Conservation (phyloP, 1,140 invertebrate species). For the Centruroides sculpturatus region DNA sequence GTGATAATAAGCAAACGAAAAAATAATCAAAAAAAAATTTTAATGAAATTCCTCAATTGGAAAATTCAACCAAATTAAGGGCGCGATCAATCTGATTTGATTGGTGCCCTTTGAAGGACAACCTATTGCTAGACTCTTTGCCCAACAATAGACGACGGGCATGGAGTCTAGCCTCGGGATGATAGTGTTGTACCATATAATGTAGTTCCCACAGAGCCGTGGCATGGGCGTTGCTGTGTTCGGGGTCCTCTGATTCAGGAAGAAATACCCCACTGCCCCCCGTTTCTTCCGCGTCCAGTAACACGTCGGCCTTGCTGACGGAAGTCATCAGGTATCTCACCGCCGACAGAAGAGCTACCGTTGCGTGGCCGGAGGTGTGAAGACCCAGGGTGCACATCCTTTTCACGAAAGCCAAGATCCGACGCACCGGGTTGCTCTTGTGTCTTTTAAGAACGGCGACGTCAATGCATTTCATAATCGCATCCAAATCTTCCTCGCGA, state of each 20-base stretch:
- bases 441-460: constrained; percentile 50
- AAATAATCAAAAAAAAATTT: too few relatives aligned
- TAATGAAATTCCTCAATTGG: too few relatives aligned
- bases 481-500: constrained; percentile 42
- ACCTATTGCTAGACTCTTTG: too few relatives aligned
- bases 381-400: constrained; percentile 52
- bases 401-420: constrained; percentile 71
- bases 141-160: constrained; percentile 2
- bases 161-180: constrained; percentile 2
- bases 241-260: constrained; percentile 66
- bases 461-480: constrained; percentile 48
- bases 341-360: constrained; percentile 11
- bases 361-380: too few relatives aligned
- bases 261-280: constrained; percentile 60
- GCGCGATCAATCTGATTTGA: too few relatives aligned
- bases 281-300: constrained; percentile 57
- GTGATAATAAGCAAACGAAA: too few relatives aligned
- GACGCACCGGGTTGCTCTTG: constrained; percentile 52
- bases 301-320: constrained; percentile 38
- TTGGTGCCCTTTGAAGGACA: neutral
- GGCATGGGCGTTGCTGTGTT: constrained; percentile 59
- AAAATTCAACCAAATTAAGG: too few relatives aligned
- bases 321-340: constrained; percentile 15
- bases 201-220: constrained; percentile 61
- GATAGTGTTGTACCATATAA: constrained; percentile 15